Percentiles rank a stretch among this genome's conserved stretches.
phyloP scores from a whole-genome alignment of 1,140 invertebrate species.

The Carposina sasakii region DNA sequence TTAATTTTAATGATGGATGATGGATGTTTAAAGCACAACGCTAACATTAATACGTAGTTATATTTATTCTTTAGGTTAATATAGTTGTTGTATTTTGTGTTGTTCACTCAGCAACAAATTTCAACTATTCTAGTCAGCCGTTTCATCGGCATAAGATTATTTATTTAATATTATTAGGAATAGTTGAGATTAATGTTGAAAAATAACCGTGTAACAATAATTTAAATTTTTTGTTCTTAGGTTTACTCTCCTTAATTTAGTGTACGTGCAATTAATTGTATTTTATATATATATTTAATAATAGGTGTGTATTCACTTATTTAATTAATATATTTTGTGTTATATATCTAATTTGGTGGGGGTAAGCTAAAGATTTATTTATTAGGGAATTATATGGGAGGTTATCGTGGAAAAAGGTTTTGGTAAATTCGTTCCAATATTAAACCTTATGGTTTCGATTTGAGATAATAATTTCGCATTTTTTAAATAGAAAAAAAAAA shows the following conservation, averaged over 20 bases:
- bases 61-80: slow-evolving; percentile 49
- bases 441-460: slow-evolving; percentile 24
- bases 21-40: slow-evolving; percentile 54
- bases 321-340: slow-evolving; percentile 38
- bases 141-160: slow-evolving; percentile 24
- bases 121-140: slow-evolving; percentile 44
- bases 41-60: slow-evolving; percentile 41
- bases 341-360: slow-evolving; percentile 27
- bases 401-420: too few species aligned
- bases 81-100: slow-evolving; percentile 61
- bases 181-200: slow-evolving; percentile 45
- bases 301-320: slow-evolving; percentile 58
- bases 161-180: slow-evolving; percentile 43
- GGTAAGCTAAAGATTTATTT: slow-evolving; percentile 61
- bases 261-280: slow-evolving; percentile 62
- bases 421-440: slow-evolving; percentile 15
- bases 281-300: slow-evolving; percentile 46
- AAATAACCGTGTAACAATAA: slow-evolving; percentile 20
- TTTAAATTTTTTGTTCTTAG: slow-evolving; percentile 37
- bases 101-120: slow-evolving; percentile 41
- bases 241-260: slow-evolving; percentile 51
- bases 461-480: slow-evolving; percentile 33
- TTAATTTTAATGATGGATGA: slow-evolving; percentile 6
- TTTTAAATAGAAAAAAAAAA: too few species aligned
- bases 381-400: slow-evolving; percentile 57